Percentiles rank a stretch among this genome's conserved stretches.
These are phyloP conservation scores for Eulemur macaco DNA, from an alignment of 2,113 vertebrate genomes.

Conservation along the genomic window DNA sequence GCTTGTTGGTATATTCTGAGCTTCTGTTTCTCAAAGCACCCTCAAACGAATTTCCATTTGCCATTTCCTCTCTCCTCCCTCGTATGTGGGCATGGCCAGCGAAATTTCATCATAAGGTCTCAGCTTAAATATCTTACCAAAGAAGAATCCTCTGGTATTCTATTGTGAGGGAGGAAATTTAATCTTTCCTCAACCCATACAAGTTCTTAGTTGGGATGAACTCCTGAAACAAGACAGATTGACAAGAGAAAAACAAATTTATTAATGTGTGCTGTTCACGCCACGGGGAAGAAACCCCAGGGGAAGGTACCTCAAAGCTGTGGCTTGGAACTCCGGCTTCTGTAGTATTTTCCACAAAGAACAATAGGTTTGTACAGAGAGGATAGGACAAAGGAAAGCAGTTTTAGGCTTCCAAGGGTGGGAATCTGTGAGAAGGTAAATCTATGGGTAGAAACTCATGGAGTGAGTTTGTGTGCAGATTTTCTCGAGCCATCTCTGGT, in stretches of 20 bases:
- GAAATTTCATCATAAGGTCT: neutral
- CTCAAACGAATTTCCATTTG: neutral
- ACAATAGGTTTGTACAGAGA: neutral
- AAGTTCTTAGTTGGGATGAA: neutral
- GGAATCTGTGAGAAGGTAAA: neutral
- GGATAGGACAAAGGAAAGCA: neutral
- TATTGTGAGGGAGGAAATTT: neutral
- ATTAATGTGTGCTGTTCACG: too few relatives aligned
- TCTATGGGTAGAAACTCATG: neutral
- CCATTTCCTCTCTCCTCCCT: too few relatives aligned
- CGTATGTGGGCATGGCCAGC: fast-evolving
- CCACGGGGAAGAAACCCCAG: neutral
- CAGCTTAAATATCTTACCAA: neutral
- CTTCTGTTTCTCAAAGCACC: neutral
- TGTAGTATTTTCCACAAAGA: neutral
- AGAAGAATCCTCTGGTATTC: neutral
- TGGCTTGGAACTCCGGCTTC: neutral
- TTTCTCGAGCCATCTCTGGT: neutral
- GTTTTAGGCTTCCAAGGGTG: neutral
- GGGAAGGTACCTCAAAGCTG: neutral
- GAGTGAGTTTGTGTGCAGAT: too few relatives aligned
- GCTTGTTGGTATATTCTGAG: too few relatives aligned
- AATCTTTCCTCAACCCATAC: neutral
- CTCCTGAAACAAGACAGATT: neutral
- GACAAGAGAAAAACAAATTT: neutral